These are phyloP conservation scores for Grallaria varia DNA, from an alignment of 2,113 vertebrate species.

Conservation along the genomic window DNA sequence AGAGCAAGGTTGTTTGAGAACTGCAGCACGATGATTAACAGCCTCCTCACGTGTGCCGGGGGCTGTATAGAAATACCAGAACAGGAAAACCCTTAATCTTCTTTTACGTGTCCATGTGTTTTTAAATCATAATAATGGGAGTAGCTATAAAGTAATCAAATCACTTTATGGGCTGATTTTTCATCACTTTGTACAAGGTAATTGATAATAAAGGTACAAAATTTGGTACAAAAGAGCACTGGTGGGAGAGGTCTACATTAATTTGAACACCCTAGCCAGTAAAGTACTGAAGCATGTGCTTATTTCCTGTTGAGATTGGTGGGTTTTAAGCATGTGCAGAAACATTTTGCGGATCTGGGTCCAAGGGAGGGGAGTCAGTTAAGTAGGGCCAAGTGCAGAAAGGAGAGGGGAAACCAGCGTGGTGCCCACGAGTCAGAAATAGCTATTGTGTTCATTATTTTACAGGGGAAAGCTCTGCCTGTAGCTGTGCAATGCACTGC, in stretches of 20 bases:
- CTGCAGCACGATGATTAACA: neutral
- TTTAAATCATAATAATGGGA: neutral
- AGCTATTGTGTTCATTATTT: neutral
- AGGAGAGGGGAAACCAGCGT: neutral
- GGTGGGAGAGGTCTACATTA: neutral
- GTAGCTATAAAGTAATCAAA: neutral
- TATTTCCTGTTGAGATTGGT: neutral
- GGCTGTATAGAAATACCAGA: accelerated
- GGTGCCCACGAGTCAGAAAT: neutral
- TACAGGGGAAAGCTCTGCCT: neutral
- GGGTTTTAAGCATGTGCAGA: neutral
- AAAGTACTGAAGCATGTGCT: neutral
- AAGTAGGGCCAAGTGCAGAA: neutral
- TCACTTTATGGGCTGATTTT: neutral
- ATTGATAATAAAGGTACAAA: neutral
- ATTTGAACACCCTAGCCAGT: neutral
- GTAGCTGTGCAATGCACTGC: neutral
- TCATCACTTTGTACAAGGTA: neutral
- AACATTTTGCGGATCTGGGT: neutral
- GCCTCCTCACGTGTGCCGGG: accelerated
- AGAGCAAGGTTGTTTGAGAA: neutral
- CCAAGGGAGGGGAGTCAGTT: neutral
- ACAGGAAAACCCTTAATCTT: neutral
- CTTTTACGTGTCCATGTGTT: neutral
- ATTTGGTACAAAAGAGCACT: neutral